These are phyloP conservation scores for Gortyna flavago DNA, from an alignment of 2,888 invertebrate genomes.

Conservation along the genomic window DNA sequence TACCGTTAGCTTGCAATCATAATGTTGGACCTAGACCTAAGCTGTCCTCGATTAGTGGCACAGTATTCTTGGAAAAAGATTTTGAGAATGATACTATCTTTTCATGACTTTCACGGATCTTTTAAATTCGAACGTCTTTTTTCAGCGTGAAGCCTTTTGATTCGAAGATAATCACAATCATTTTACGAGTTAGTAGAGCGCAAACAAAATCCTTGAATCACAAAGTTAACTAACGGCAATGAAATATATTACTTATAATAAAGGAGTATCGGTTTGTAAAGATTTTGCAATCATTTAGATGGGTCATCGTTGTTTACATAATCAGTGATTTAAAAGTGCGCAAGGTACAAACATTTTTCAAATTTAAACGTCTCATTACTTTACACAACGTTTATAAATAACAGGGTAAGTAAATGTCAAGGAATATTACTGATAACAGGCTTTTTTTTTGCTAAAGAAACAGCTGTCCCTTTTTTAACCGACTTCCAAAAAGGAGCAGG, in stretches of 20 bases:
- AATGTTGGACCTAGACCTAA: neutral
- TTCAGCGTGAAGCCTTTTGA: conserved; percentile 4
- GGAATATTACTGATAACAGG: neutral
- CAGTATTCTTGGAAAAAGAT: neutral
- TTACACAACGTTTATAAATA: neutral
- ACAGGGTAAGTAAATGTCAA: neutral
- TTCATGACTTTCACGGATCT: neutral
- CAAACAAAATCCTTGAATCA: conserved; percentile 31
- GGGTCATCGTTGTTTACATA: conserved; percentile 3
- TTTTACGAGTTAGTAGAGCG: conserved; percentile 36
- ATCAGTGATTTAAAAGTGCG: neutral
- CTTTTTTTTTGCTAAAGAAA: neutral
- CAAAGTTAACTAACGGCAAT: conserved; percentile 6
- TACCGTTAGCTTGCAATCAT: neutral
- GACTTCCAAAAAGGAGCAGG: too few relatives aligned
- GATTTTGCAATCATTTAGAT: conserved; percentile 13
- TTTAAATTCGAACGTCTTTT: neutral
- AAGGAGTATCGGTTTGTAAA: neutral
- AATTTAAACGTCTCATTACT: neutral
- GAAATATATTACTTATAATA: conserved; percentile 1
- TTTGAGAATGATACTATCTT: neutral
- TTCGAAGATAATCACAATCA: conserved; percentile 5
- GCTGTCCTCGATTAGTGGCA: neutral
- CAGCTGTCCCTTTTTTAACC: too few relatives aligned
- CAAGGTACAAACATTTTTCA: neutral